Evolutionary conservation across 1,140 invertebrate species (phyloP), one percentile per base, ranked within the genome.

Genomic region (Potamilus streckersoni): DNA sequence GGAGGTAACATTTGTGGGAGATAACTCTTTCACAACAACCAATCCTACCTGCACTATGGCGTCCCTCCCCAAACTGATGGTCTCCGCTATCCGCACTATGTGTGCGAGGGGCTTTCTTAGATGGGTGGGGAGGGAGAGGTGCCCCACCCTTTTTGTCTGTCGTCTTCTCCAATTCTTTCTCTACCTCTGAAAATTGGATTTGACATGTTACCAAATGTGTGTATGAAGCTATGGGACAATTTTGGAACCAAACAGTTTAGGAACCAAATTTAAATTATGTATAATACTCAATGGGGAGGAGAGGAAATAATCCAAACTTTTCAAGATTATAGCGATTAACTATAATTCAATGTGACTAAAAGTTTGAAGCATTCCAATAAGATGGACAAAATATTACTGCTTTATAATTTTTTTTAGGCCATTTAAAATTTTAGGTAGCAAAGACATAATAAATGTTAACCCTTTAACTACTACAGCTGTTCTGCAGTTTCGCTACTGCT

Each of bases 131-230:
- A 55, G 19, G 64, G 68, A 23, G 61, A 55, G 68, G 62, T 58
- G 27, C n/a, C 15, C 64, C 64, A 64, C 49, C 59, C 73, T 74
- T 74, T 16, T 80, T 78, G 66, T 86, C 87, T 38, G 76, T 94
- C 38, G 38, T 38, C 82, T 85, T 90, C 80, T 96, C 94, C 67
- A 96, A 90, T 88, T 96, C 95, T 87, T 95, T 96, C 90, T 96
- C 95, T 69, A 96, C 95, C 90, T 96, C 95, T 94, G 91, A 73
- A 88, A 86, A 23, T 38, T 8, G 38, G 38, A 38, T 38, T 38
- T 38, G 38, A 38, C 38, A 38, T 38, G 38, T 38, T 38, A 38
- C 38, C 38, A 38, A 38, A 38, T 38, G 38, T 38, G 38, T 8
- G 38, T 8, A 38, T 38, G 4, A 38, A 38, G 38, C 38, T 38